These are phyloP conservation scores for Helicolenus hilgendorfi DNA, from an alignment of 2,797 vertebrate genomes.

Conservation along the genomic window DNA sequence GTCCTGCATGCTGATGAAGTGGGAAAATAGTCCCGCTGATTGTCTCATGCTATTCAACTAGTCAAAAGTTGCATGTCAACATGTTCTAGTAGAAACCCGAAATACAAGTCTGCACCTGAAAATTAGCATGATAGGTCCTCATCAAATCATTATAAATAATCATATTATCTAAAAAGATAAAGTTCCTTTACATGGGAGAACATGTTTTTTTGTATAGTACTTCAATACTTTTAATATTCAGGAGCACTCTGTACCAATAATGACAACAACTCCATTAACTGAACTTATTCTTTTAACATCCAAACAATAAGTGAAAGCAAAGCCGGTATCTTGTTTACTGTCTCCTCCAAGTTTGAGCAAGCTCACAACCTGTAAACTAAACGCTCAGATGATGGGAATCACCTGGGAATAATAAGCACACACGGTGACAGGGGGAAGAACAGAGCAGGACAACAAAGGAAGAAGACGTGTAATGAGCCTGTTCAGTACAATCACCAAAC, in stretches of 20 bases:
- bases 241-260: neutral
- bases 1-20: neutral
- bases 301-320: neutral
- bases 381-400: neutral
- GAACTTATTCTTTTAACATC: neutral
- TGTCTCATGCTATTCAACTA: neutral
- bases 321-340: neutral
- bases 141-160: neutral
- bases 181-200: neutral
- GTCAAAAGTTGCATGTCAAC: neutral
- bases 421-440: neutral
- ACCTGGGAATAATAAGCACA: neutral
- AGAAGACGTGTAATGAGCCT: slow-evolving; percentile 11
- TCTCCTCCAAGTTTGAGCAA: neutral
- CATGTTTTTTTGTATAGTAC: neutral
- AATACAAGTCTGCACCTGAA: neutral
- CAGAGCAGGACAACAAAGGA: neutral
- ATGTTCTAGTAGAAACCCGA: no score
- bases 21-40: neutral
- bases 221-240: neutral
- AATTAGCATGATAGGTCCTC: neutral
- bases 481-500: slow-evolving; percentile 3
- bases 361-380: neutral
- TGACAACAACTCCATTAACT: neutral
- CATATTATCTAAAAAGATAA: neutral